Evolutionary conservation across 2,797 vertebrate genomes (phyloP).

Genomic region (Phalanger gymnotis): DNA sequence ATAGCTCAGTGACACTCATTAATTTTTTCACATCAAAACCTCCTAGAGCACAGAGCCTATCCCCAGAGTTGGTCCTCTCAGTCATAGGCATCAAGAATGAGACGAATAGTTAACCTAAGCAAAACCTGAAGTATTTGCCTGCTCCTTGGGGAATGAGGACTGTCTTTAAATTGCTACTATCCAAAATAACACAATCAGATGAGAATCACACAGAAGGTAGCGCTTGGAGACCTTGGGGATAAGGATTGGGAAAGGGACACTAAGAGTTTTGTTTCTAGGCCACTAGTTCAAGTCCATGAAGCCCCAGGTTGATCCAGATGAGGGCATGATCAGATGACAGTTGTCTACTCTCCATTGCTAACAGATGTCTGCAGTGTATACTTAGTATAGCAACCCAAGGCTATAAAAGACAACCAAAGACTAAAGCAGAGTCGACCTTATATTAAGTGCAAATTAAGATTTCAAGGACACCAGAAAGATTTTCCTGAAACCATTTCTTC

Average conservation of each 20-base stretch:
- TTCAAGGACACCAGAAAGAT: neutral
- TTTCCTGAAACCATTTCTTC: neutral
- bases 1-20: neutral
- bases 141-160: neutral
- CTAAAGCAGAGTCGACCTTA: neutral
- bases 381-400: neutral
- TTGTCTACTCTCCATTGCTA: neutral
- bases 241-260: neutral
- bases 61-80: neutral
- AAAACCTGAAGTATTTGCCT: slow-evolving; percentile 7
- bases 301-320: neutral
- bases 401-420: neutral
- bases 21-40: slow-evolving; percentile 13
- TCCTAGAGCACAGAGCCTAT: neutral
- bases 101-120: slow-evolving; percentile 13
- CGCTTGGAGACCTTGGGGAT: neutral
- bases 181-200: neutral
- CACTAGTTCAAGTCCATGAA: neutral
- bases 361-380: neutral
- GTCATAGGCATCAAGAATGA: slow-evolving; percentile 6
- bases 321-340: neutral
- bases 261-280: neutral
- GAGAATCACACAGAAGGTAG: neutral
- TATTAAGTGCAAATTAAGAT: neutral
- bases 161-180: slow-evolving; percentile 31